Percentiles rank a stretch among this genome's conserved stretches.
phyloP scores from a whole-genome alignment of 2,113 vertebrate genomes.

The Callionymus lyra region DNA sequence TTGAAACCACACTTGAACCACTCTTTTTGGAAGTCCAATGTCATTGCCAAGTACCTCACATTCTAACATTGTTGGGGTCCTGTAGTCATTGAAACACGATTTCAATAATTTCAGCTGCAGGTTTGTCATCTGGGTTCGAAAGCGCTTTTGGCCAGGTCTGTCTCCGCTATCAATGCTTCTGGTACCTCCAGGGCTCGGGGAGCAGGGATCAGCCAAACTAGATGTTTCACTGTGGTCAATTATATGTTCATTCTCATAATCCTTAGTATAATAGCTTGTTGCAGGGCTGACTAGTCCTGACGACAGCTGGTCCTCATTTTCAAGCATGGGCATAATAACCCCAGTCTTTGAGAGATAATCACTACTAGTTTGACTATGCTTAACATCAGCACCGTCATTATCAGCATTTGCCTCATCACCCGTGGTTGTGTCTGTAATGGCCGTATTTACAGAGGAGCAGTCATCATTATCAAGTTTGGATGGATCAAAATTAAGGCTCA shows the following conservation, averaged over 20 bases:
- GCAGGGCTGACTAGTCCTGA: slow-evolving; percentile 95
- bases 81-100: slow-evolving; percentile 97
- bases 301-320: slow-evolving; percentile 95
- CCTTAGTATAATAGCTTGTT: slow-evolving; percentile 90
- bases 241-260: slow-evolving; percentile 92
- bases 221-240: slow-evolving; percentile 98
- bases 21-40: slow-evolving; percentile 99
- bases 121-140: slow-evolving; percentile 98
- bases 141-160: slow-evolving; percentile 94
- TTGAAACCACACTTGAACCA: slow-evolving; percentile 99
- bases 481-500: slow-evolving; percentile 90
- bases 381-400: slow-evolving; percentile 89
- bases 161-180: slow-evolving; percentile 88
- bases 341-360: slow-evolving; percentile 87
- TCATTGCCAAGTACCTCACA: slow-evolving; percentile 99
- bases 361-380: slow-evolving; percentile 75
- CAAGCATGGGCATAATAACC: slow-evolving; percentile 74
- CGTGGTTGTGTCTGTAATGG: slow-evolving; percentile 96
- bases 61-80: slow-evolving; percentile 98
- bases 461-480: slow-evolving; percentile 95
- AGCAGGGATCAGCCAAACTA: slow-evolving; percentile 93
- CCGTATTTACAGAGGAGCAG: slow-evolving; percentile 97
- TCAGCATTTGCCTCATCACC: slow-evolving; percentile 95
- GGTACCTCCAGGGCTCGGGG: slow-evolving; percentile 86
- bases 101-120: slow-evolving; percentile 97